Base-by-base conservation (phyloP, 2,888 invertebrate species). In the Tenodera sinensis region DNA sequence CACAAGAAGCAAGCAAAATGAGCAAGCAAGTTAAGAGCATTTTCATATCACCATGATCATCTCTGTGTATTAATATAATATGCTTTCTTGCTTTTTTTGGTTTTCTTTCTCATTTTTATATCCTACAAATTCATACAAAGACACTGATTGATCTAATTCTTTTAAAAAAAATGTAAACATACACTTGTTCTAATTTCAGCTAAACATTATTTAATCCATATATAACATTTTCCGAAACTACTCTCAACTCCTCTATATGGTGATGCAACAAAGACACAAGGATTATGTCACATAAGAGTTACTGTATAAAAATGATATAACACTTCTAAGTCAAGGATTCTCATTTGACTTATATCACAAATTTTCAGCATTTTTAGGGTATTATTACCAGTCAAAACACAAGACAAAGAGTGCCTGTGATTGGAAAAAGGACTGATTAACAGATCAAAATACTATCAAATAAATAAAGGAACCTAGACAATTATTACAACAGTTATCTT, bases 21-120 rank as follows among this genome's bases (percentile, higher is more conserved):
- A 87, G 87, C 87, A 87, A 83, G 83, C 34, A 34, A 71, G 83
- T 30, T 42, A 81, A 83, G 87, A 87, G 87, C 87, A 83, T 82
- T 87, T 71, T 71, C 54, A 71, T 71, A 71, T 71, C 54, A 71
- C 54, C 54, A 71, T 71, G 54, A 71, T 71, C 54, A 71, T 71
- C 54, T 71, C 54, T 25, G 54, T 20, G 54, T 71, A 25, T 71
- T 15, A 4, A 20, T 71, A 71, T 71, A 25, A 3, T 2, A 2
- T 71, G 20, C 20, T 20, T 71, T 71, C 6, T 6, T 71, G 20
- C 6, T 71, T 71, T 71, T 71, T 71, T 42, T 42, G 42, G 86
- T 71, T 28, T 86, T n/a, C 4, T 71, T 84, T n/a, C 28, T 71
- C 83, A 14, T 34, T 87, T 82, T 82, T 87, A 30, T 42, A 83